Evolutionary conservation across 2,113 vertebrate genomes (phyloP).

Genomic region (Shinisaurus crocodilurus): DNA sequence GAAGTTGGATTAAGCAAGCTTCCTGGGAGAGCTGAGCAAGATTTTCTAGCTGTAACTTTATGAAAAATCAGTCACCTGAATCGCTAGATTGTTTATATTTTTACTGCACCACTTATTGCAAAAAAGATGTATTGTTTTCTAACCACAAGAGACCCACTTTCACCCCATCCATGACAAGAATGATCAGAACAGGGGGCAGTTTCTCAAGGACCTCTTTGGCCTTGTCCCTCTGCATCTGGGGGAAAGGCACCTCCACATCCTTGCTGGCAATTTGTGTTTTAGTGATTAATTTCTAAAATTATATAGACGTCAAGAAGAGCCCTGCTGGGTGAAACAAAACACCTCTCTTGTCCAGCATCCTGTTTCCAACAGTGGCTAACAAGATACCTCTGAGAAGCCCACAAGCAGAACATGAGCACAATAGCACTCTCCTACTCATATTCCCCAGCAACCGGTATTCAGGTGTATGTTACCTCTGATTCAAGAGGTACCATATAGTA

Average conservation of each 20-base stretch:
- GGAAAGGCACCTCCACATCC: no score
- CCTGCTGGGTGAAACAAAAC: neutral
- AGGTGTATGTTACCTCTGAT: neutral
- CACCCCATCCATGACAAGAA: neutral
- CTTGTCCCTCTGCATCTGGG: neutral
- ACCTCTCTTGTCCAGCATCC: neutral
- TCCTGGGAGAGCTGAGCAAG: accelerated
- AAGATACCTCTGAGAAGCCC: neutral
- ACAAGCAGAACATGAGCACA: no score
- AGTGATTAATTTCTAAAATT: neutral
- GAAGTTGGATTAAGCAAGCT: neutral
- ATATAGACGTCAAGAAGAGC: neutral
- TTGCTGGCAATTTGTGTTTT: neutral
- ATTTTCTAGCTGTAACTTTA: neutral
- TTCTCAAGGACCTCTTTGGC: neutral
- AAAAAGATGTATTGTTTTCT: neutral
- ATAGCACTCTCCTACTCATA: no score
- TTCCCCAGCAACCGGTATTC: neutral
- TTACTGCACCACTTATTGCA: neutral
- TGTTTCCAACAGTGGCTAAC: neutral
- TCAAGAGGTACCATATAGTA: neutral
- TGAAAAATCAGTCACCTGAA: neutral
- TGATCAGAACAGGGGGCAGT: neutral
- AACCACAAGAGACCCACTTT: neutral
- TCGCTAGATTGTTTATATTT: no score